Evolutionary conservation across 2,113 vertebrate genomes (phyloP).

Genomic region (Microcebus tavaratra): DNA sequence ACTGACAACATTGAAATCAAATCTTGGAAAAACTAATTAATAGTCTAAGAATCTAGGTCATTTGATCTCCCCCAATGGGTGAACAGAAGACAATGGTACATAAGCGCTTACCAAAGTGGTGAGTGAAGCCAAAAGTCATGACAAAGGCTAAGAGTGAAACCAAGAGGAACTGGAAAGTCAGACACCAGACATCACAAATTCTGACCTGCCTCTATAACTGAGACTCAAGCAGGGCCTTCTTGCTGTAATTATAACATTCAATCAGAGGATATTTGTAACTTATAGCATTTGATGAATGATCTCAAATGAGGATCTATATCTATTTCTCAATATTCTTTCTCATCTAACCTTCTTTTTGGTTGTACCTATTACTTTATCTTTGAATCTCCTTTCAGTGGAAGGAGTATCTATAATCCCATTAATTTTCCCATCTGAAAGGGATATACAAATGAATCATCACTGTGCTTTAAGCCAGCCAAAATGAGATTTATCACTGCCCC

Average conservation of each 20-base stretch:
- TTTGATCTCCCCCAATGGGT: neutral
- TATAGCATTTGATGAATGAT: neutral
- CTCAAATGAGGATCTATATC: neutral
- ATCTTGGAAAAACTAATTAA: neutral
- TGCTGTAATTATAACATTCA: neutral
- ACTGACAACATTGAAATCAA: neutral
- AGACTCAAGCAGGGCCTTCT: neutral
- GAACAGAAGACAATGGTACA: neutral
- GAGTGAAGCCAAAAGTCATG: neutral
- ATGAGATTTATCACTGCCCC: neutral
- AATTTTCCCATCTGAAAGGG: neutral
- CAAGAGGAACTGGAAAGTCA: neutral
- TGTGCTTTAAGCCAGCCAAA: neutral
- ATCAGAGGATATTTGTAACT: neutral
- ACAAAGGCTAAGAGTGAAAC: neutral
- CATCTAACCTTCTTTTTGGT: neutral
- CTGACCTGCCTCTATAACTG: neutral
- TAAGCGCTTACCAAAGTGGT: neutral
- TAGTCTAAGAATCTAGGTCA: neutral
- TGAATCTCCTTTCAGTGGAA: neutral
- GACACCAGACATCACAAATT: too few relatives aligned
- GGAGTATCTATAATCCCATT: neutral
- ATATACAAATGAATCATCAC: neutral
- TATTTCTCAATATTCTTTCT: neutral
- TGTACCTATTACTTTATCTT: neutral